Conservation (phyloP, 2,113 vertebrate genomes). For the Pao palembangensis region DNA sequence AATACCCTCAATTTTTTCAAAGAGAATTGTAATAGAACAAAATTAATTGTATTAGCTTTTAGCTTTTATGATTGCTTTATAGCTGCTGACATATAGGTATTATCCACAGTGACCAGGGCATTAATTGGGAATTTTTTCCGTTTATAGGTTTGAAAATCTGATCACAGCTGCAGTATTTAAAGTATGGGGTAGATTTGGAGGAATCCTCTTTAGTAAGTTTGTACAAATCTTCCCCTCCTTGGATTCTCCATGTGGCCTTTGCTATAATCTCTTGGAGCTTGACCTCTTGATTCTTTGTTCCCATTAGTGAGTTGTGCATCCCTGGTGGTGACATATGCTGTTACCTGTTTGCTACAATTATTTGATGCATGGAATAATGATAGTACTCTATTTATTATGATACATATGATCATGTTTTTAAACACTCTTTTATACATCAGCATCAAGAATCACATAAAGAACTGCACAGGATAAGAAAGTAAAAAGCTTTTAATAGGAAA, state of each 20-base stretch:
- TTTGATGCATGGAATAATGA: not conserved
- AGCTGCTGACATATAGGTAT: too few species aligned
- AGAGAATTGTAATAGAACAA: not conserved
- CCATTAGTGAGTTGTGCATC: constrained; percentile 48
- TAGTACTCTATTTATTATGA: too few species aligned
- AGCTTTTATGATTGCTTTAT: too few species aligned
- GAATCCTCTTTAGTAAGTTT: not conserved
- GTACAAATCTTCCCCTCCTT: constrained; percentile 16
- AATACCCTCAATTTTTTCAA: too few species aligned
- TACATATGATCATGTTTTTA: too few species aligned
- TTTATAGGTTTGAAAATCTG: not conserved
- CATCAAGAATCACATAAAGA: too few species aligned
- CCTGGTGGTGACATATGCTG: constrained; percentile 41
- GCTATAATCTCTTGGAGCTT: constrained; percentile 57
- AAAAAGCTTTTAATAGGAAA: too few species aligned
- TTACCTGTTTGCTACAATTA: constrained; percentile 40
- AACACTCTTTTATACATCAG: too few species aligned
- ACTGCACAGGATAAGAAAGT: not conserved
- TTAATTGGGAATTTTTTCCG: not conserved
- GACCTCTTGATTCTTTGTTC: constrained; percentile 59
- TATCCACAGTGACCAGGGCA: too few species aligned
- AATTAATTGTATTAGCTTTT: not conserved
- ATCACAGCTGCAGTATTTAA: constrained; percentile 3
- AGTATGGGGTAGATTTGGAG: not conserved
- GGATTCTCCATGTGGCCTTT: constrained; percentile 26